These are phyloP conservation scores for Drosophila kohkoa DNA, from an alignment of 1,140 invertebrate species.

Conservation along the genomic window DNA sequence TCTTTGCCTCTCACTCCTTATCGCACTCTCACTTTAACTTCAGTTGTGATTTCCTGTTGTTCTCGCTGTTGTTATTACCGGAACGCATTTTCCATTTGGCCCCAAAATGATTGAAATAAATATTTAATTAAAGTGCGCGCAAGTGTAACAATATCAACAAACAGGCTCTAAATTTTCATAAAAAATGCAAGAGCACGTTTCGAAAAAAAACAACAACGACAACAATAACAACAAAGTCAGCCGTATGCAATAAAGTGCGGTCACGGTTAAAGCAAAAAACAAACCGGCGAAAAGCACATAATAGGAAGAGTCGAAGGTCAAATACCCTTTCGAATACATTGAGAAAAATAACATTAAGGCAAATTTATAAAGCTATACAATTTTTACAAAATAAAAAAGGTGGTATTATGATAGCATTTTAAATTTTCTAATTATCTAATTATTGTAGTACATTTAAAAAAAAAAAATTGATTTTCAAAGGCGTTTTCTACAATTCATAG, in stretches of 20 bases:
- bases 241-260: conserved; percentile 72
- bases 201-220: conserved; percentile 23
- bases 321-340: conserved; percentile 3
- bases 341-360: background rate
- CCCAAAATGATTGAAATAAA: conserved; percentile 77
- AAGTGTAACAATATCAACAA: conserved; percentile 48
- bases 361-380: background rate
- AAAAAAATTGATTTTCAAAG: too few relatives aligned
- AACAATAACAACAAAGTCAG: conserved; percentile 38
- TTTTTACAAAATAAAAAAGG: background rate
- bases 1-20: background rate
- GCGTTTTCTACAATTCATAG: too few relatives aligned
- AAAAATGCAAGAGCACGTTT: conserved; percentile 76
- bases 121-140: conserved; percentile 76
- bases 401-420: too few relatives aligned
- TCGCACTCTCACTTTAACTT: conserved; percentile 7
- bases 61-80: conserved; percentile 15
- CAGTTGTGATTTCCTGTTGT: conserved; percentile 45
- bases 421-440: too few relatives aligned
- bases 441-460: too few relatives aligned
- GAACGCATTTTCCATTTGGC: conserved; percentile 59
- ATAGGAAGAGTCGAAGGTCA: background rate
- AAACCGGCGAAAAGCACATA: conserved; percentile 8
- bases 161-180: conserved; percentile 78
- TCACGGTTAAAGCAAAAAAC: conserved; percentile 57